Base-by-base conservation (phyloP, 2,113 vertebrate species). In the Acrocephalus kingi region DNA sequence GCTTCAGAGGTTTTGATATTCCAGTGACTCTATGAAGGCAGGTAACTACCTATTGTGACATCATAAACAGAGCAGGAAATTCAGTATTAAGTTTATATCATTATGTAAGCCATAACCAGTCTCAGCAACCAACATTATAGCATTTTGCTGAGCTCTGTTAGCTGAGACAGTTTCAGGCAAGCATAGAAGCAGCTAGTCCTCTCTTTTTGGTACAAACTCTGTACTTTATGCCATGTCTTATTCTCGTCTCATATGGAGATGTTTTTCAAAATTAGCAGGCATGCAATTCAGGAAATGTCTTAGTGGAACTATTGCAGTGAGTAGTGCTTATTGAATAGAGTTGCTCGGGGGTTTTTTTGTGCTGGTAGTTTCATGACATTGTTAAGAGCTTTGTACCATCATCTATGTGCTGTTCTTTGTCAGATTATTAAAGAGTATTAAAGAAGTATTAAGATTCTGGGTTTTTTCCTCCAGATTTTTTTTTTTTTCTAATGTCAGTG, bases 181-280 rank as follows among this genome's bases (percentile, higher is more conserved):
- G 31, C 48, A 51, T 16, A 77, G 54, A 79, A 56, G 55, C 25
- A 68, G 22, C 27, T 71, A 48, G 15, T 93, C 58, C 33, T 93
- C 48, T 84, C 41, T 67, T 59, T 92, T 80, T 85, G 39, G 11
- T 81, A 41, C 76, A 80, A 93, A 67, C 49, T 54, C 10, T 55
- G 67, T 89, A 39, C 41, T 73, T 91, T 84, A 39, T 69, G n/a
- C 46, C 48, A 35, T 24, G 19, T 76, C 51, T 91, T 81, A 73
- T 76, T 79, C 63, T 91, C 10, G 1, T 88, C 68, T 84, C 61
- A 52, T 31, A 71, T 67, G 39, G 55, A 84, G 48, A 54, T 80
- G 30, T 93, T 94, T 88, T 95, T 90, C 59, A 91, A 63, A 89
- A 91, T 71, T 90, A 85, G 41, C 33, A 89, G 71, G 59, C 31